phyloP scores from a whole-genome alignment of 2,797 vertebrate species.

The Chromobotia macracanthus region DNA sequence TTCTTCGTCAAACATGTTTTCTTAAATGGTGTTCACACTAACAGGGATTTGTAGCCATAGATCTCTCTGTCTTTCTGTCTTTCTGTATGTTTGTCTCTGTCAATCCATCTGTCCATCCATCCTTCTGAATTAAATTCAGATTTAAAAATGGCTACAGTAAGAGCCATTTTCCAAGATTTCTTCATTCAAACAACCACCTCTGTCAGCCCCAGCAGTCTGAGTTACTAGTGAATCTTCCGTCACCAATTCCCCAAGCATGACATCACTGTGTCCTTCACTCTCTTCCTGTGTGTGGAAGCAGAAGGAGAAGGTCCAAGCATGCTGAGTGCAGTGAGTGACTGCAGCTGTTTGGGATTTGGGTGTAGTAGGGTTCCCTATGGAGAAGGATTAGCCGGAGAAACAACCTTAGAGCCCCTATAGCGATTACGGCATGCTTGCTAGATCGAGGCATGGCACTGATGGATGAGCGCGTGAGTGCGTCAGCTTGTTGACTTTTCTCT shows the following conservation, averaged over 20 bases:
- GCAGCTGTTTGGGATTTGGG: conserved; percentile 60
- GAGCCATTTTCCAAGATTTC: not conserved
- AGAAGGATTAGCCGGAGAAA: conserved; percentile 43
- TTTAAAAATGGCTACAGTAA: too few relatives aligned
- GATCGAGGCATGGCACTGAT: conserved; percentile 37
- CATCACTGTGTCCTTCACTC: conserved; percentile 28
- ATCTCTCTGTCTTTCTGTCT: not conserved
- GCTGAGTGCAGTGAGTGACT: conserved; percentile 15
- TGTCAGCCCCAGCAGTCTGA: not conserved
- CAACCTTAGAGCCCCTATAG: conserved; percentile 32
- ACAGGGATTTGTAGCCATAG: not conserved
- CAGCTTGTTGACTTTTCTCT: conserved; percentile 40
- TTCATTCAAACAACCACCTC: not conserved
- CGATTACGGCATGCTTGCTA: conserved; percentile 13
- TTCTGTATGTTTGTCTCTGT: too few relatives aligned
- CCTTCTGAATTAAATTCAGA: too few relatives aligned
- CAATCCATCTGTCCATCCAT: too few relatives aligned
- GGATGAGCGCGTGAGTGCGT: conserved; percentile 8
- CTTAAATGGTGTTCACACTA: not conserved
- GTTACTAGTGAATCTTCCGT: not conserved
- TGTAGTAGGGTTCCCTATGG: conserved; percentile 27
- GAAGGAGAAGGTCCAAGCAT: conserved; percentile 5
- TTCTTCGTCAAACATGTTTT: not conserved
- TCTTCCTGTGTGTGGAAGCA: conserved; percentile 5
- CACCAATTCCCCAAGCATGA: conserved; percentile 31